Percentiles rank a stretch among this genome's conserved stretches.
phyloP scores from a whole-genome alignment of 2,888 invertebrate genomes.

The Strigamia transsilvanica region DNA sequence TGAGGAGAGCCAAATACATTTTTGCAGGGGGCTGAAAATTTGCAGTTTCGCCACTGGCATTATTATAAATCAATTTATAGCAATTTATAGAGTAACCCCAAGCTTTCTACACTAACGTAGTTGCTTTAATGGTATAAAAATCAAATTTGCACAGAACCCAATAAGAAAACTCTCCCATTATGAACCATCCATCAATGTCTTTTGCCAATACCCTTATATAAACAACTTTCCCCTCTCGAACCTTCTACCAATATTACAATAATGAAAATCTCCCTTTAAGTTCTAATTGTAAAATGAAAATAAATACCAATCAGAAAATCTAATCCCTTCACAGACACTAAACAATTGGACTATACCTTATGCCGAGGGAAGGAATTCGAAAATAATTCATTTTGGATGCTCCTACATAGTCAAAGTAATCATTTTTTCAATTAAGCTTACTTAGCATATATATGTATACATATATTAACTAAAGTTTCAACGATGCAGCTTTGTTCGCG shows the following conservation, averaged over 20 bases:
- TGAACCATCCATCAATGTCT: background rate
- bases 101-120: too few species aligned
- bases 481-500: background rate
- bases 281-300: background rate
- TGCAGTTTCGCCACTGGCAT: too few species aligned
- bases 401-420: conserved; percentile 10
- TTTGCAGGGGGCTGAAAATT: too few species aligned
- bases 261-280: background rate
- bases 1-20: too few species aligned
- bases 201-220: background rate
- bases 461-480: background rate
- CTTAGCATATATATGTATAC: background rate
- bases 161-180: background rate
- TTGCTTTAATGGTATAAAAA: too few species aligned
- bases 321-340: background rate
- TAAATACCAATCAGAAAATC: background rate
- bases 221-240: background rate
- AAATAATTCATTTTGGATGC: conserved; percentile 24
- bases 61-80: too few species aligned
- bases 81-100: too few species aligned
- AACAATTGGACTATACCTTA: background rate
- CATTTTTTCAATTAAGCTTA: background rate
- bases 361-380: background rate
- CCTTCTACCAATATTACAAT: background rate
- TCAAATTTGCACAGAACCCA: background rate